phyloP scores from a whole-genome alignment of 2,113 vertebrate genomes.

The Rhegmatorhina hoffmannsi region DNA sequence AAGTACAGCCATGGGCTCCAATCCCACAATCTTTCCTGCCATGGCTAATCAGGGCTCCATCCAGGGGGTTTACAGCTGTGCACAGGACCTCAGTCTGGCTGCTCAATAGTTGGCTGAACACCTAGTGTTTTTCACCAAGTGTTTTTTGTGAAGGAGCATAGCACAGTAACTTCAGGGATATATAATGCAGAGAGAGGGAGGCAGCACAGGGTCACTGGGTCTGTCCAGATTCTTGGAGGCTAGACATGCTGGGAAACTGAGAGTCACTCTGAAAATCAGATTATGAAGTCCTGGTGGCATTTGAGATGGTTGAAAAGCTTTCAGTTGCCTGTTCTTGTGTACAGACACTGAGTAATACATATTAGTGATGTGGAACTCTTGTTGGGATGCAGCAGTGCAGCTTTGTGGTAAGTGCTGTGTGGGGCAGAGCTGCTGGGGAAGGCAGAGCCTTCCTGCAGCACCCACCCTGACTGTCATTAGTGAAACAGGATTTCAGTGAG shows the following conservation, averaged over 20 bases:
- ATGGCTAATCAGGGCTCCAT: not conserved
- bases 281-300: not conserved
- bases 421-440: not conserved
- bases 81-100: not conserved
- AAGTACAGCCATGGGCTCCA: not conserved
- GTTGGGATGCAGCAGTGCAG: not conserved
- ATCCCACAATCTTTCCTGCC: not conserved
- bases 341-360: rapidly evolving
- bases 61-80: not conserved
- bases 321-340: not conserved
- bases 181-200: not conserved
- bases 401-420: not conserved
- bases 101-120: rapidly evolving
- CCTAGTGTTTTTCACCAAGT: not conserved
- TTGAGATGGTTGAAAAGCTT: not conserved
- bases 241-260: rapidly evolving
- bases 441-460: not conserved
- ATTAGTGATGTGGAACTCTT: not conserved
- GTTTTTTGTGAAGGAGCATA: not conserved
- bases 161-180: not conserved
- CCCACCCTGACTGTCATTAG: not conserved
- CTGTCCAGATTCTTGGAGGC: not conserved
- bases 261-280: not conserved
- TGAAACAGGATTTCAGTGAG: not conserved
- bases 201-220: not conserved